phyloP scores from a whole-genome alignment of 1,140 invertebrate genomes.

The Ostrea edulis region DNA sequence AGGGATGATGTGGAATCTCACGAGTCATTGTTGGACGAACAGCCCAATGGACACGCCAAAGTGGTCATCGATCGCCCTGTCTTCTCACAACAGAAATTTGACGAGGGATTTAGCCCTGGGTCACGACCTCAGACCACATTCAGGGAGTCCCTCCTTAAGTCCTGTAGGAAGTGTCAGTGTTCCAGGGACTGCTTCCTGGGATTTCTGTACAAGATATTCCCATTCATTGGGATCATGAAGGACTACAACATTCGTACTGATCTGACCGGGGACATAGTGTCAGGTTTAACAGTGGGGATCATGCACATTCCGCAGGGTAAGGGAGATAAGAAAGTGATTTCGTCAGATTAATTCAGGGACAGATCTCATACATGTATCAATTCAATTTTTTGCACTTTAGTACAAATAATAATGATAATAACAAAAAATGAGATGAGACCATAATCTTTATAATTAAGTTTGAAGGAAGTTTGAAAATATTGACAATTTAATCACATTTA shows the following conservation, averaged over 20 bases:
- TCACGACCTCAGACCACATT: conserved; percentile 58
- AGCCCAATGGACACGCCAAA: conserved; percentile 59
- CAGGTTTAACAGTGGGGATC: conserved; percentile 81
- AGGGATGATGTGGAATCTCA: conserved; percentile 45
- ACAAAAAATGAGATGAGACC: too few relatives aligned
- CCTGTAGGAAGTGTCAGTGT: conserved; percentile 67
- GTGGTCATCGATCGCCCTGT: conserved; percentile 74
- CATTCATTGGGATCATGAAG: conserved; percentile 73
- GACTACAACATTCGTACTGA: conserved; percentile 76
- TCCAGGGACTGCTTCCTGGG: conserved; percentile 65
- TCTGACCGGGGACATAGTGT: conserved; percentile 78
- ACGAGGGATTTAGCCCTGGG: conserved; percentile 71
- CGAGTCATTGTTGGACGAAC: conserved; percentile 54
- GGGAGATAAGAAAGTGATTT: not conserved
- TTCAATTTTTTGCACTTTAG: too few relatives aligned
- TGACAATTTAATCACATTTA: too few relatives aligned
- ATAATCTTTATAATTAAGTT: too few relatives aligned
- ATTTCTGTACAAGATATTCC: conserved; percentile 70
- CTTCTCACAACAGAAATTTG: conserved; percentile 77
- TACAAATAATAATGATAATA: too few relatives aligned
- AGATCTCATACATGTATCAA: too few relatives aligned
- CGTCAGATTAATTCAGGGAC: too few relatives aligned
- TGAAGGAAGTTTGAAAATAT: too few relatives aligned
- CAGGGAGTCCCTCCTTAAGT: conserved; percentile 55
- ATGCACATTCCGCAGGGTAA: conserved; percentile 83